phyloP scores from a whole-genome alignment of 2,113 vertebrate species.

The Cheirogaleus medius region DNA sequence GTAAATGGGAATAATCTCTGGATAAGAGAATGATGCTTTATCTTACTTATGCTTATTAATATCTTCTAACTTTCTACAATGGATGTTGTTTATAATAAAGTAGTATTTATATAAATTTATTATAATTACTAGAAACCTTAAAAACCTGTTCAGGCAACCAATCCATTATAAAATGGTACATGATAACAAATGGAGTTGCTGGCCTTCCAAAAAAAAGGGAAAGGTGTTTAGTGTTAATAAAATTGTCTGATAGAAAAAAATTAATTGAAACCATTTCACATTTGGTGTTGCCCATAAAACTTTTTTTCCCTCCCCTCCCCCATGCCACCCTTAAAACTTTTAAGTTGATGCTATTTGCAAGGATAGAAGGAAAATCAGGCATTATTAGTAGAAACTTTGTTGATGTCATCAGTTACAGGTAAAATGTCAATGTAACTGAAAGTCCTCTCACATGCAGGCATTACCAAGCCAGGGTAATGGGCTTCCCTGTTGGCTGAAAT shows the following conservation, averaged over 20 bases:
- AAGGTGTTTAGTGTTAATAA: not conserved
- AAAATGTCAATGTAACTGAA: not conserved
- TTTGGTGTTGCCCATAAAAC: not conserved
- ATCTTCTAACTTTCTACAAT: not conserved
- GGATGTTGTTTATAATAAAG: not conserved
- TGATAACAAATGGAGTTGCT: not conserved
- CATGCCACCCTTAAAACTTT: too few species aligned
- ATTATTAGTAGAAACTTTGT: not conserved
- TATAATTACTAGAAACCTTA: not conserved
- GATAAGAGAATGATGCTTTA: not conserved
- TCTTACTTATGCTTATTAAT: not conserved
- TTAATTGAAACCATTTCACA: constrained; percentile 5
- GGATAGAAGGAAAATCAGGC: not conserved
- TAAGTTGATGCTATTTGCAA: not conserved
- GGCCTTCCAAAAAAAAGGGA: not conserved
- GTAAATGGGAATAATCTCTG: not conserved
- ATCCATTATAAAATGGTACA: not conserved
- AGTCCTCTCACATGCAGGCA: not conserved
- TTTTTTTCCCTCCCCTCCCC: too few species aligned
- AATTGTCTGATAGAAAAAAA: not conserved
- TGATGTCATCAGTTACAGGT: not conserved
- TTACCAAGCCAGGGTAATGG: not conserved
- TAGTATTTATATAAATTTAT: not conserved
- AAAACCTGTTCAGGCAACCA: not conserved
- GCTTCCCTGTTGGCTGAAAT: not conserved